Percentiles rank a stretch among this genome's conserved stretches.
These are phyloP conservation scores for Nephotettix cincticeps DNA, from an alignment of 1,140 invertebrate species.

Conservation along the genomic window DNA sequence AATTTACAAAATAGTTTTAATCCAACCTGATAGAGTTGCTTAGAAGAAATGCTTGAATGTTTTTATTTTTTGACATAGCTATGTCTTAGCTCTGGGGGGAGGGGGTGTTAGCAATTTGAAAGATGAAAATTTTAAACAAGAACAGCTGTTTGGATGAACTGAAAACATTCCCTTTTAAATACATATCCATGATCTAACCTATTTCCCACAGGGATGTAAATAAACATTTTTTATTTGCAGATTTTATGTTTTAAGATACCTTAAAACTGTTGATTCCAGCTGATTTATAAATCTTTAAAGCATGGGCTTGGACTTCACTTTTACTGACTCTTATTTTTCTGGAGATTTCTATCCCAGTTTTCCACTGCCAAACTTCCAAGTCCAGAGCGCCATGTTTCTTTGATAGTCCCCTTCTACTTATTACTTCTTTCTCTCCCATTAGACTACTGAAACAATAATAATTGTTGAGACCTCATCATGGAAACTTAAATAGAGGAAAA, in stretches of 20 bases:
- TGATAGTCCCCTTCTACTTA: not conserved
- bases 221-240: not conserved
- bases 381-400: not conserved
- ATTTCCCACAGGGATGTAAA: no score
- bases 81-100: no score
- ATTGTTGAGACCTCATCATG: no score
- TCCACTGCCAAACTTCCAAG: not conserved
- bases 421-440: not conserved
- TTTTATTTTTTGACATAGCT: not conserved
- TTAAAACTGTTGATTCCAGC: not conserved
- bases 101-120: no score
- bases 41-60: not conserved
- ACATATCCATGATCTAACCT: no score
- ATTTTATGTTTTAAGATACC: not conserved
- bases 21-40: no score
- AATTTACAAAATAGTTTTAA: no score
- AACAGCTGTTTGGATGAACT: no score
- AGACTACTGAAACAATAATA: no score
- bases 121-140: no score
- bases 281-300: not conserved
- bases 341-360: not conserved
- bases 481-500: no score
- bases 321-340: not conserved
- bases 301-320: not conserved
- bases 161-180: no score